Percentiles rank a stretch among this genome's conserved stretches.
Conservation (phyloP, 1,140 invertebrate genomes). For the Tigriopus japonicus region DNA sequence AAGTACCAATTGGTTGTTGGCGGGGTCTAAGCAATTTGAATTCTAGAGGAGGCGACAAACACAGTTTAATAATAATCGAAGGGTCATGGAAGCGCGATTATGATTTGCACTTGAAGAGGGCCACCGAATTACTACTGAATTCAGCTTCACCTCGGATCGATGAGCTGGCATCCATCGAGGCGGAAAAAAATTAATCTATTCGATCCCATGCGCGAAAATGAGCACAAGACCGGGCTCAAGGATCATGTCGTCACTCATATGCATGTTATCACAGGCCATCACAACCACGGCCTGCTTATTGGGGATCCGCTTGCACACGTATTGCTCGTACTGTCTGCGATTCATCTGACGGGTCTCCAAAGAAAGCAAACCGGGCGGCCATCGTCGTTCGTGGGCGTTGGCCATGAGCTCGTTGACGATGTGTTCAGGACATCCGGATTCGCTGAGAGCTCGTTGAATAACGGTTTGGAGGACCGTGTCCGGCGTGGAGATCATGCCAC, state of each 20-base stretch:
- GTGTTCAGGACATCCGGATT: constrained; percentile 75
- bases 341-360: constrained; percentile 61
- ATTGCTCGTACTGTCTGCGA: constrained; percentile 74
- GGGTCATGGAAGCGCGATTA: too few relatives aligned
- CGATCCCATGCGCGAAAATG: constrained; percentile 95
- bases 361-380: constrained; percentile 68
- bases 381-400: constrained; percentile 83
- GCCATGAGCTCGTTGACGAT: constrained; percentile 89
- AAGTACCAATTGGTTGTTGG: too few relatives aligned
- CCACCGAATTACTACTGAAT: too few relatives aligned
- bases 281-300: constrained; percentile 88
- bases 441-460: constrained; percentile 35
- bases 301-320: constrained; percentile 68
- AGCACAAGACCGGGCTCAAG: constrained; percentile 89
- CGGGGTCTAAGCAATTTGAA: too few relatives aligned
- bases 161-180: too few relatives aligned
- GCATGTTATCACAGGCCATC: constrained; percentile 77
- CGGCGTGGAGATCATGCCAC: constrained; percentile 91
- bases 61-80: too few relatives aligned
- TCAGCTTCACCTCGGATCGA: too few relatives aligned
- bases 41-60: too few relatives aligned
- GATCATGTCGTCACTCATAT: constrained; percentile 88
- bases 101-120: too few relatives aligned
- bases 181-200: too few relatives aligned
- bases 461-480: constrained; percentile 70